These are phyloP conservation scores for Cryptomyrus ogoouensis DNA, from an alignment of 2,113 vertebrate genomes.

Conservation along the genomic window DNA sequence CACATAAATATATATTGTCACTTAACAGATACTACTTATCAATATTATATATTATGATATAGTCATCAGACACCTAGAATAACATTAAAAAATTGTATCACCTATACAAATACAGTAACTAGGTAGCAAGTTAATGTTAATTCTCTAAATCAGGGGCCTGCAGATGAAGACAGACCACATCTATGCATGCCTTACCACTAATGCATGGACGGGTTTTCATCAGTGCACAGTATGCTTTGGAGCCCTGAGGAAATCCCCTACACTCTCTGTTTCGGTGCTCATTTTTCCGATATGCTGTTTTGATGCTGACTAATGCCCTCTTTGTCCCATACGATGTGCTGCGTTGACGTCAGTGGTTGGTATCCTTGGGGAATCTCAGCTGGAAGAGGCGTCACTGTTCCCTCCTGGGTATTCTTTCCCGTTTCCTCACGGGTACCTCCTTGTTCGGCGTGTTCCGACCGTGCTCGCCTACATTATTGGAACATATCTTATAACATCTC, in stretches of 20 bases:
- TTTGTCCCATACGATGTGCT: neutral
- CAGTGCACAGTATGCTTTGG: neutral
- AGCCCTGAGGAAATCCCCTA: neutral
- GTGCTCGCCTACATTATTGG: neutral
- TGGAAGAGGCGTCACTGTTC: neutral
- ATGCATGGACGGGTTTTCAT: neutral
- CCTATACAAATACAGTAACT: neutral
- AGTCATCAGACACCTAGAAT: neutral
- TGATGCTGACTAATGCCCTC: slow-evolving; percentile 5
- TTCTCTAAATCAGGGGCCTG: neutral
- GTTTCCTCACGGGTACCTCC: neutral
- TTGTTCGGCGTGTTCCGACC: neutral
- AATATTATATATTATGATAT: neutral
- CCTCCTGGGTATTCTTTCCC: neutral
- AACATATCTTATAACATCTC: neutral
- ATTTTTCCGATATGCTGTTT: neutral
- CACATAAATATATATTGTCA: neutral
- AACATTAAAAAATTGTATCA: neutral
- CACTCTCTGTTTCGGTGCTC: neutral
- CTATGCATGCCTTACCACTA: neutral
- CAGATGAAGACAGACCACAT: neutral
- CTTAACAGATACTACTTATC: neutral
- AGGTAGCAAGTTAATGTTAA: neutral
- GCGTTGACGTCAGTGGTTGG: neutral
- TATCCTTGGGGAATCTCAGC: neutral